These are phyloP conservation scores for Perizoma flavofasciatum DNA, from an alignment of 2,888 invertebrate species.

Conservation along the genomic window DNA sequence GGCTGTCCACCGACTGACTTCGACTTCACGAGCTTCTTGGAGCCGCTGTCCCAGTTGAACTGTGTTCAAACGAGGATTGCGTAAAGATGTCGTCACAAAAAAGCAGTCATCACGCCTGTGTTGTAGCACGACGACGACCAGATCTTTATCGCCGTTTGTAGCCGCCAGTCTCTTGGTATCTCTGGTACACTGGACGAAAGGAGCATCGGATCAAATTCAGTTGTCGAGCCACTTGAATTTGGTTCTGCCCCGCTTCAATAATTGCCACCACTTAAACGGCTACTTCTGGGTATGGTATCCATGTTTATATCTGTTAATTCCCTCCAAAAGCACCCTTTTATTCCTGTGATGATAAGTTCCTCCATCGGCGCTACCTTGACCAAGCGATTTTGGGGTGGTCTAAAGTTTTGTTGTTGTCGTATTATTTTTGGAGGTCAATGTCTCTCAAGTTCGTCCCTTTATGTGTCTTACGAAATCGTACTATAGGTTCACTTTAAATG, in stretches of 20 bases:
- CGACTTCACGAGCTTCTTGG: conserved; percentile 13
- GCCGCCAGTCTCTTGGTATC: conserved; percentile 11
- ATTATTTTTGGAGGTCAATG: conserved; percentile 11
- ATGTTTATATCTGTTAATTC: conserved; percentile 11
- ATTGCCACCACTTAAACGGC: conserved; percentile 10
- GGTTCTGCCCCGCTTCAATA: conserved; percentile 7
- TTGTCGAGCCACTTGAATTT: conserved; percentile 9
- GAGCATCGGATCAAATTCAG: conserved; percentile 6
- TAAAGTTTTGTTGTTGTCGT: neutral
- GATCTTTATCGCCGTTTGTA: conserved; percentile 9
- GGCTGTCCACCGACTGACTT: conserved; percentile 19
- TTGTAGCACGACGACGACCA: conserved; percentile 9
- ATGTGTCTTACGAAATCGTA: conserved; percentile 4
- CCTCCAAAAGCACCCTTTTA: conserved; percentile 2
- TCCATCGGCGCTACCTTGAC: neutral
- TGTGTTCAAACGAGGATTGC: conserved; percentile 21
- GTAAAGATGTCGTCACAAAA: conserved; percentile 9
- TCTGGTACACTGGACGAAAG: conserved; percentile 13
- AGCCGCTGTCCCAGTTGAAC: conserved; percentile 16
- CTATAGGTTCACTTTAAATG: conserved; percentile 4
- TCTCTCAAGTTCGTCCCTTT: conserved; percentile 11
- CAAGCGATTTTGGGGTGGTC: neutral
- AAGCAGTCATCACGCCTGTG: conserved; percentile 19
- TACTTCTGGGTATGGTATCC: conserved; percentile 11
- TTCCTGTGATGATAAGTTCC: neutral